Evolutionary conservation across 2,113 vertebrate species (phyloP).

Genomic region (Cercopithecus mona): DNA sequence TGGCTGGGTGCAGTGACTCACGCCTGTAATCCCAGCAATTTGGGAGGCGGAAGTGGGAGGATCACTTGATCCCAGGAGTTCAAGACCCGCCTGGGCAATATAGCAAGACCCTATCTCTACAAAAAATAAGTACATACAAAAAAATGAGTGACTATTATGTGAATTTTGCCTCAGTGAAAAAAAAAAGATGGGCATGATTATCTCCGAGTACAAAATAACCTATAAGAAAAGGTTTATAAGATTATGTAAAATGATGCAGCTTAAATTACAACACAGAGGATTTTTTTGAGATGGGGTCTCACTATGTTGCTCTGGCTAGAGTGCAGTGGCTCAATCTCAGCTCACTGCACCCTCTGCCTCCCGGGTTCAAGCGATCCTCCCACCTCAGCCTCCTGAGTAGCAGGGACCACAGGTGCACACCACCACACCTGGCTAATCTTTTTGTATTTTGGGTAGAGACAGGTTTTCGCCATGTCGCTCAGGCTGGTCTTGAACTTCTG

Average conservation of each 20-base stretch:
- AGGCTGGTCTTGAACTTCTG: not conserved
- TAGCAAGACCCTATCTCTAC: no score
- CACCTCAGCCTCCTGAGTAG: not conserved
- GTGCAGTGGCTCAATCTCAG: not conserved
- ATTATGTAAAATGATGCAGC: not conserved
- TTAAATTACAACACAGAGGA: accelerated
- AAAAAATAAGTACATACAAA: no score
- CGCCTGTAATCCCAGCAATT: no score
- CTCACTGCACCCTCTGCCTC: not conserved
- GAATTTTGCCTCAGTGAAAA: not conserved
- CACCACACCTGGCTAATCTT: not conserved
- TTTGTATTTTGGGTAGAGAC: not conserved
- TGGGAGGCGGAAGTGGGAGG: no score
- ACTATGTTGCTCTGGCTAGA: not conserved
- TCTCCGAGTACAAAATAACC: not conserved
- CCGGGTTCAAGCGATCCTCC: not conserved
- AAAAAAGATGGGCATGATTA: not conserved
- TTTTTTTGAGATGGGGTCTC: not conserved
- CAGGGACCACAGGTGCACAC: not conserved
- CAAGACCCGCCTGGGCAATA: no score
- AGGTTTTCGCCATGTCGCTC: not conserved
- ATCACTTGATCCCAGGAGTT: no score
- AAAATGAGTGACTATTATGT: no score
- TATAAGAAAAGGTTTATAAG: not conserved
- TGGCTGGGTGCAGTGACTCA: no score